Evolutionary conservation across 2,797 vertebrate species (phyloP).

Genomic region (Neosilurus hyrtlii): DNA sequence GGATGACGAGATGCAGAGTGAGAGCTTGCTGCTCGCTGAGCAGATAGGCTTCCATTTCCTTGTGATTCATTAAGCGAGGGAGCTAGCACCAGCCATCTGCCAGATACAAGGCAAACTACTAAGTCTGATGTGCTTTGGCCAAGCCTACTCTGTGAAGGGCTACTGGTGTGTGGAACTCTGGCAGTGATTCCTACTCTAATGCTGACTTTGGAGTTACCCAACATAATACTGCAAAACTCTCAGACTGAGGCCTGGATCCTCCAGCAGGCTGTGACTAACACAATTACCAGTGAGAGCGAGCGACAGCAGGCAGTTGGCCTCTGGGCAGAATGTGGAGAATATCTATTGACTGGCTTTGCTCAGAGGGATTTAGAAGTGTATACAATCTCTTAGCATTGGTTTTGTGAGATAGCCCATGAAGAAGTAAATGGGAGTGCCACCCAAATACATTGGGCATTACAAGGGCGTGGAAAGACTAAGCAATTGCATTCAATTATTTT

Average conservation of each 20-base stretch:
- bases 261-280: constrained; percentile 49
- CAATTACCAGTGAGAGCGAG: constrained; percentile 46
- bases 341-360: constrained; percentile 43
- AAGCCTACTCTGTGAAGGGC: constrained; percentile 11
- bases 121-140: constrained; percentile 32
- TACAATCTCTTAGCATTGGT: constrained; percentile 43
- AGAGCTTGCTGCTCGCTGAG: constrained; percentile 15
- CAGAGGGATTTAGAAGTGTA: constrained; percentile 31
- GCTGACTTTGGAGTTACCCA: constrained; percentile 41
- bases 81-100: constrained; percentile 52
- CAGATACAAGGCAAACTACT: constrained; percentile 22
- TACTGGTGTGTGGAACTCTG: constrained; percentile 38
- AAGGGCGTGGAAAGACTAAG: constrained; percentile 29
- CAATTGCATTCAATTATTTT: constrained; percentile 43
- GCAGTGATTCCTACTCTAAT: constrained; percentile 34
- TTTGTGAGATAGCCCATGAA: constrained; percentile 30
- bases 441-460: constrained; percentile 28
- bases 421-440: constrained; percentile 30
- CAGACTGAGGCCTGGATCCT: constrained; percentile 36
- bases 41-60: constrained; percentile 46
- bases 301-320: constrained; percentile 44
- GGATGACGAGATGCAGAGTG: constrained; percentile 28
- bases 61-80: constrained; percentile 54
- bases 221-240: constrained; percentile 49
- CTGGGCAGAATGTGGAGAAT: constrained; percentile 43